Percentiles rank a stretch among this genome's conserved stretches.
phyloP scores from a whole-genome alignment of 2,113 vertebrate genomes.

The Patagioenas fasciata region DNA sequence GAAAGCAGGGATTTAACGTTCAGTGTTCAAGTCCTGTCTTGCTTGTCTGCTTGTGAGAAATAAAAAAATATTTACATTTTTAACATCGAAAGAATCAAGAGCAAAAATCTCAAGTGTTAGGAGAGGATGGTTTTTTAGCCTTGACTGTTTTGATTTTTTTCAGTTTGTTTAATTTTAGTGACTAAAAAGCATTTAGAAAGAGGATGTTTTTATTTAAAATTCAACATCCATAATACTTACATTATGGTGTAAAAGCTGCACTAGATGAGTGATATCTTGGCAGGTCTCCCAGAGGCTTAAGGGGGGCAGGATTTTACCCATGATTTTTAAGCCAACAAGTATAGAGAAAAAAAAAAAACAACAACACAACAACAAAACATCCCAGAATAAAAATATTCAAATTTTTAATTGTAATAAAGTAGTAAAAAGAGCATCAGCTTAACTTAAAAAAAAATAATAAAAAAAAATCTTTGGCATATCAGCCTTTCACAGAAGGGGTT shows the following conservation, averaged over 20 bases:
- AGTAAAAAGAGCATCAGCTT: neutral
- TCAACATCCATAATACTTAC: neutral
- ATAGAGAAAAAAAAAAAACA: no score
- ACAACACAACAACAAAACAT: neutral
- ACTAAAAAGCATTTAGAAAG: constrained; percentile 10
- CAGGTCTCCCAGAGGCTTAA: constrained; percentile 17
- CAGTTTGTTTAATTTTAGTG: constrained; percentile 1
- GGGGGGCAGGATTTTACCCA: neutral
- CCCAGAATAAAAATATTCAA: neutral
- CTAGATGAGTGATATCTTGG: constrained; percentile 36
- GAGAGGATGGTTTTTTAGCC: neutral
- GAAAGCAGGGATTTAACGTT: neutral
- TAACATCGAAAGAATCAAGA: neutral
- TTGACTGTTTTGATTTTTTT: neutral
- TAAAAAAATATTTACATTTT: neutral
- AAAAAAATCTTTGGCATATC: neutral
- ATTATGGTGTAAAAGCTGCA: neutral
- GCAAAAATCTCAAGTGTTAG: neutral
- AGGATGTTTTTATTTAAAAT: constrained; percentile 45
- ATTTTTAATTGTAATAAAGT: neutral
- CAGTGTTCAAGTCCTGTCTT: neutral
- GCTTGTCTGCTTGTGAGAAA: neutral
- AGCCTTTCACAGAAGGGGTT: neutral
- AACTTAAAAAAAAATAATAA: neutral
- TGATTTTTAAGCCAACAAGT: neutral